phyloP scores from a whole-genome alignment of 2,797 vertebrate genomes.

The Hydrolagus colliei region DNA sequence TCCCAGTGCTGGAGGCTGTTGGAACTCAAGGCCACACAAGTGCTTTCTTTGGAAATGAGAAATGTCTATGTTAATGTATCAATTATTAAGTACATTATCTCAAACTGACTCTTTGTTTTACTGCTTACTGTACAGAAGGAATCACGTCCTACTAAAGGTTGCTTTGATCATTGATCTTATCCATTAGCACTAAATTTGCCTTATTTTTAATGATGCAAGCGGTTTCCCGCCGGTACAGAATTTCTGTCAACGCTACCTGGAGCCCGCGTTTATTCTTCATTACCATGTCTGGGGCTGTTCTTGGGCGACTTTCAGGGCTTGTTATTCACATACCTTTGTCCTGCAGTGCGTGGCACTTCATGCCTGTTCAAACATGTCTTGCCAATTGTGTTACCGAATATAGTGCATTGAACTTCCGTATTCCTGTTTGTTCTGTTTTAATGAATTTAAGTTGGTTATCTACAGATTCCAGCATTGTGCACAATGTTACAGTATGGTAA shows the following conservation, averaged over 20 bases:
- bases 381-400: background rate
- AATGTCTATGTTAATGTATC: background rate
- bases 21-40: background rate
- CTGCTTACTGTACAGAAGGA: background rate
- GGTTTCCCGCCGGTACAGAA: background rate
- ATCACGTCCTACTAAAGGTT: background rate
- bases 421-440: too few species aligned
- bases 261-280: background rate
- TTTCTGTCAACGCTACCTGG: background rate
- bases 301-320: background rate
- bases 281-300: background rate
- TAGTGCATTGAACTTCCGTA: background rate
- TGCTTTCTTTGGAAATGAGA: background rate
- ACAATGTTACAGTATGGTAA: too few species aligned
- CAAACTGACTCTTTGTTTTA: background rate
- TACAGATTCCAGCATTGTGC: too few species aligned
- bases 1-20: background rate
- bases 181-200: background rate
- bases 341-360: too few species aligned
- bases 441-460: too few species aligned
- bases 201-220: background rate
- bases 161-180: background rate
- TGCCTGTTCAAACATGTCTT: background rate
- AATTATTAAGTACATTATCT: background rate
- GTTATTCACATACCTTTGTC: background rate